phyloP scores from a whole-genome alignment of 2,888 invertebrate genomes.

The Cetonia aurata region DNA sequence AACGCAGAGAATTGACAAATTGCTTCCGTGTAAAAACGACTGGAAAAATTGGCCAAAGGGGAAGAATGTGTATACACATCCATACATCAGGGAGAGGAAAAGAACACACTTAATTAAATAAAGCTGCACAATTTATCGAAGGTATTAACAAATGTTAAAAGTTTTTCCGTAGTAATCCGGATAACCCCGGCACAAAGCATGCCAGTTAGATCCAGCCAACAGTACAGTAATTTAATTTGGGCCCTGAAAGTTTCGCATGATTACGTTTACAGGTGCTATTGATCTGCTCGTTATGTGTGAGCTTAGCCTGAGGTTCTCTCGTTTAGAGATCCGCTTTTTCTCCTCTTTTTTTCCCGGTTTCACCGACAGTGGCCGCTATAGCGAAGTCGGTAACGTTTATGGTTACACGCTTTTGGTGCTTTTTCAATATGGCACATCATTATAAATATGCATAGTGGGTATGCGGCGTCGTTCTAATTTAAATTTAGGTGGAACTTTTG shows the following conservation, averaged over 20 bases:
- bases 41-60: constrained; percentile 17
- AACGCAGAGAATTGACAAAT: constrained; percentile 38
- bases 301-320: constrained; percentile 49
- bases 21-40: constrained; percentile 34
- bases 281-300: constrained; percentile 62
- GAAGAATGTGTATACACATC: constrained; percentile 14
- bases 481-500: constrained; percentile 12
- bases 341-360: constrained; percentile 5
- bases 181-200: constrained; percentile 43
- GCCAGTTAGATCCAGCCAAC: constrained; percentile 52
- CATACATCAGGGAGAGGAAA: neutral
- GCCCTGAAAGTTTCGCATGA: constrained; percentile 60
- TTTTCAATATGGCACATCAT: constrained; percentile 24
- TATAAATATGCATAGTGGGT: constrained; percentile 26
- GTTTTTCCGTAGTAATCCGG: constrained; percentile 44
- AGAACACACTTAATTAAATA: constrained; percentile 42
- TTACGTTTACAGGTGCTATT: constrained; percentile 64
- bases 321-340: constrained; percentile 26
- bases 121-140: constrained; percentile 45
- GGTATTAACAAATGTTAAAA: constrained; percentile 47
- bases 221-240: constrained; percentile 49
- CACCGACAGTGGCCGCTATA: neutral
- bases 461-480: constrained; percentile 18
- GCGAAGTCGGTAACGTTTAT: constrained; percentile 8
- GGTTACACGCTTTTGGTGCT: constrained; percentile 10